phyloP scores from a whole-genome alignment of 2,888 invertebrate species.

The Dexiosoma caninum region DNA sequence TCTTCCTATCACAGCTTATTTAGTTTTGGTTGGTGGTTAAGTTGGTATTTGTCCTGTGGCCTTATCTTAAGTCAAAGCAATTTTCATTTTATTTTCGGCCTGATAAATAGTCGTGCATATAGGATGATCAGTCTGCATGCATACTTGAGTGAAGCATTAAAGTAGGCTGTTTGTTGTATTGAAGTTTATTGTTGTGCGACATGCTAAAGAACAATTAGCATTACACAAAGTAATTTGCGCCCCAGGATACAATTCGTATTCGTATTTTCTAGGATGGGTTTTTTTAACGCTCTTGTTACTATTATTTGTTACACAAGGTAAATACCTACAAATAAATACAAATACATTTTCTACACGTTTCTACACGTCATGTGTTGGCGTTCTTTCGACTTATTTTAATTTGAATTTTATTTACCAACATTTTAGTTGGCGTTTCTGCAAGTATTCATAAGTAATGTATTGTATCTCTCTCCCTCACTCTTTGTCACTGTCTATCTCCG shows the following conservation, averaged over 20 bases:
- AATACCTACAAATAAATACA: neutral
- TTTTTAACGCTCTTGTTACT: slow-evolving; percentile 42
- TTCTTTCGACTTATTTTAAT: slow-evolving; percentile 51
- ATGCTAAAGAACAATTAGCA: slow-evolving; percentile 76
- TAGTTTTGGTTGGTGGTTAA: slow-evolving; percentile 39
- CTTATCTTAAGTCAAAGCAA: slow-evolving; percentile 78
- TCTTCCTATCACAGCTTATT: slow-evolving; percentile 67
- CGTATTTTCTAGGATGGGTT: slow-evolving; percentile 61
- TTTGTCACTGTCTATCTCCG: neutral
- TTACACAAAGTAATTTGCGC: slow-evolving; percentile 75
- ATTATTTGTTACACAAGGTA: neutral
- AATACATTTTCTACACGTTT: neutral
- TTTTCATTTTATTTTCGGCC: slow-evolving; percentile 71
- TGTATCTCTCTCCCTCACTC: slow-evolving; percentile 5
- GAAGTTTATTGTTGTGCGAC: slow-evolving; percentile 71
- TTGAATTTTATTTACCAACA: slow-evolving; percentile 59
- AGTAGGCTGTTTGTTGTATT: slow-evolving; percentile 53
- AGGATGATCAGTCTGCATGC: neutral
- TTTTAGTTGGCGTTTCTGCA: slow-evolving; percentile 31
- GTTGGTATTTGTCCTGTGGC: slow-evolving; percentile 40
- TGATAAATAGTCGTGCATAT: neutral
- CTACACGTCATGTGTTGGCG: neutral
- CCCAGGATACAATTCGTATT: slow-evolving; percentile 66
- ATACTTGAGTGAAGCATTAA: slow-evolving; percentile 28
- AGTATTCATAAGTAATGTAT: neutral